Percentiles rank a stretch among this genome's conserved stretches.
Conservation (phyloP, 2,888 invertebrate species). For the Andricus quercusramuli region DNA sequence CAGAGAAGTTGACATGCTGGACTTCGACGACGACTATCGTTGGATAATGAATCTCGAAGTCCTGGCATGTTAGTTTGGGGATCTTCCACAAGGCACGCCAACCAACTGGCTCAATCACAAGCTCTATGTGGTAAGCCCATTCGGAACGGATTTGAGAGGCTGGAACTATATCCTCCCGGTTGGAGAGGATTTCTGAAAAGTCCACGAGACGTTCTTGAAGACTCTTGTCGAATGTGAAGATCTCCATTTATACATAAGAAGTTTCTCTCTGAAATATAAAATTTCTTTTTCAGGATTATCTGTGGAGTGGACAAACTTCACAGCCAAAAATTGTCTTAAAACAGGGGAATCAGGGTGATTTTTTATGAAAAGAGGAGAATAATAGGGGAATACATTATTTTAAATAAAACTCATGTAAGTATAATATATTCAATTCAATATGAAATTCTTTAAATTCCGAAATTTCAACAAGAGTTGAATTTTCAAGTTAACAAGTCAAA, state of each 20-base stretch:
- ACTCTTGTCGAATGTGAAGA: constrained; percentile 82
- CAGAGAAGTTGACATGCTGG: constrained; percentile 81
- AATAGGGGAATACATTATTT: no score
- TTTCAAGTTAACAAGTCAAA: no score
- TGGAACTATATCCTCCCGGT: constrained; percentile 76
- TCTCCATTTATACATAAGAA: constrained; percentile 79
- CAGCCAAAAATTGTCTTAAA: no score
- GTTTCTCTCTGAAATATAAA: neutral
- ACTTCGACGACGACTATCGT: constrained; percentile 83
- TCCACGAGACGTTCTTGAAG: constrained; percentile 81
- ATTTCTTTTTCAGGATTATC: neutral
- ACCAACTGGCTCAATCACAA: constrained; percentile 83
- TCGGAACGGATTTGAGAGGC: constrained; percentile 80
- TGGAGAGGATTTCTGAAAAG: constrained; percentile 80
- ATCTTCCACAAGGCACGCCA: constrained; percentile 88
- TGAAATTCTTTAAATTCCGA: no score
- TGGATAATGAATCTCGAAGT: constrained; percentile 84
- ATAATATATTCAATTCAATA: no score
- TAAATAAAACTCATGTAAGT: no score
- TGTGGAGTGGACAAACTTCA: neutral
- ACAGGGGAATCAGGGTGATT: no score
- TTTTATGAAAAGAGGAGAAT: no score
- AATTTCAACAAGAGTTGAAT: no score
- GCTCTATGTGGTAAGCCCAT: constrained; percentile 82
- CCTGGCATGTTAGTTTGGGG: constrained; percentile 83